Evolutionary conservation across 2,888 invertebrate species (phyloP), one percentile per base, ranked within the genome.

Genomic region (Odontomyia ornata): DNA sequence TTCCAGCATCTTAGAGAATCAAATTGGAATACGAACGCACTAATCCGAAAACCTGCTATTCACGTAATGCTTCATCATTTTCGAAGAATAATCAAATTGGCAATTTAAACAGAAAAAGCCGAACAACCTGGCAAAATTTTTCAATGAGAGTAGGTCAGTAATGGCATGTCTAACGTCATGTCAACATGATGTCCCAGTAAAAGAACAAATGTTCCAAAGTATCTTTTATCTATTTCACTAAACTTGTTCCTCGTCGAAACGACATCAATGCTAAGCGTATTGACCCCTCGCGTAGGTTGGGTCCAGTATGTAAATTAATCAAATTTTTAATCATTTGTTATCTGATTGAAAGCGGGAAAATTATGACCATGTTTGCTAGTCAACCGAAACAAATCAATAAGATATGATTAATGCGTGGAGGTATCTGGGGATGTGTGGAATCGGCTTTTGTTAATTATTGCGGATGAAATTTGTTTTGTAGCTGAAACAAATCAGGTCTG

Each of bases 241-340:
- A 52, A 52, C 52, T 18, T n/a, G 52, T 52, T 52, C 18, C 43
- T 13, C 13, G 7, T 13, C 5, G 18, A n/a, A 52, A 15, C 52
- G 36, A 52, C 52, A 52, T 18, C 60, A 21, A 60, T 60, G 23
- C n/a, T 60, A 15, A 60, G 60, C 60, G 7, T 60, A 60, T 60
- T 60, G 60, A 60, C 60, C 60, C 23, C 25, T 25, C 36, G 25
- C 21, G 56, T 15, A 7, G 60, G 5, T 15, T 36, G 36, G 60
- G 60, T 60, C 60, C 60, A 60, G 60, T 60, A 60, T 60, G 60
- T 23, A 60, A 60, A 60, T 56, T 60, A 60, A 25, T 25, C 25
- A 13, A 56, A 5, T 25, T 60, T 60, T 60, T 60, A 23, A 60
- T 60, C 60, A 18, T 60, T 15, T 23, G 13, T 60, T 18, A 60